Conservation (phyloP, 2,113 vertebrate genomes). For the Neodontobutis hainanensis region DNA sequence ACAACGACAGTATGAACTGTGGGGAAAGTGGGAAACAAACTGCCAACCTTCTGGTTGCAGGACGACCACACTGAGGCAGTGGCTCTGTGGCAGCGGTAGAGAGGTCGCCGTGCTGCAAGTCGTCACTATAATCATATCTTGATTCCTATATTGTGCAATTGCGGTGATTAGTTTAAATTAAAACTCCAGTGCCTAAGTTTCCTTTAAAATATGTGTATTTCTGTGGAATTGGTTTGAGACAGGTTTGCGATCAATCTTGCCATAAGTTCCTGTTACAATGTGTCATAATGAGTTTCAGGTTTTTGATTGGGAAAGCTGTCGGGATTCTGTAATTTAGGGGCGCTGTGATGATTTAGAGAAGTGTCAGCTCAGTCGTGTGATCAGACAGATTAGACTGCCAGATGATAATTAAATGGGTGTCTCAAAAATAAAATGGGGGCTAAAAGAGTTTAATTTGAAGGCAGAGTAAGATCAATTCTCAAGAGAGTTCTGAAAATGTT, state of each 20-base stretch:
- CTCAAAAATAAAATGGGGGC: conserved; percentile 40
- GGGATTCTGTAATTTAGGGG: conserved; percentile 28
- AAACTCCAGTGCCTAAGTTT: background rate
- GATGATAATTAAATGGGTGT: conserved; percentile 52
- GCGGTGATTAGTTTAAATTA: conserved; percentile 11
- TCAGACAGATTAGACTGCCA: conserved; percentile 50
- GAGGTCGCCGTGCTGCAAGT: background rate
- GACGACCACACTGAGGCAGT: too few species aligned
- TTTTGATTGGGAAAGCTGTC: conserved; percentile 44
- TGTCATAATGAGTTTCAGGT: conserved; percentile 40
- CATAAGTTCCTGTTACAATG: conserved; percentile 10
- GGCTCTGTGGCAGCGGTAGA: too few species aligned
- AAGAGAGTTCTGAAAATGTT: background rate
- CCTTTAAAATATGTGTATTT: background rate
- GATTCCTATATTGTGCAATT: background rate
- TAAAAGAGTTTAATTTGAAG: conserved; percentile 20
- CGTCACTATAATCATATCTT: background rate
- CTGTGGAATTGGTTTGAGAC: conserved; percentile 30
- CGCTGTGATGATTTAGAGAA: conserved; percentile 50
- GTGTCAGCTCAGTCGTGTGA: conserved; percentile 44
- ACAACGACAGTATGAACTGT: too few species aligned
- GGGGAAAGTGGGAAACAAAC: too few species aligned
- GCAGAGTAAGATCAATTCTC: conserved; percentile 17
- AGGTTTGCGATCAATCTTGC: conserved; percentile 34
- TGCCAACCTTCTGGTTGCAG: too few species aligned